Base-by-base conservation (phyloP, 1,140 invertebrate genomes). In the Aphelinus atriplicis region DNA sequence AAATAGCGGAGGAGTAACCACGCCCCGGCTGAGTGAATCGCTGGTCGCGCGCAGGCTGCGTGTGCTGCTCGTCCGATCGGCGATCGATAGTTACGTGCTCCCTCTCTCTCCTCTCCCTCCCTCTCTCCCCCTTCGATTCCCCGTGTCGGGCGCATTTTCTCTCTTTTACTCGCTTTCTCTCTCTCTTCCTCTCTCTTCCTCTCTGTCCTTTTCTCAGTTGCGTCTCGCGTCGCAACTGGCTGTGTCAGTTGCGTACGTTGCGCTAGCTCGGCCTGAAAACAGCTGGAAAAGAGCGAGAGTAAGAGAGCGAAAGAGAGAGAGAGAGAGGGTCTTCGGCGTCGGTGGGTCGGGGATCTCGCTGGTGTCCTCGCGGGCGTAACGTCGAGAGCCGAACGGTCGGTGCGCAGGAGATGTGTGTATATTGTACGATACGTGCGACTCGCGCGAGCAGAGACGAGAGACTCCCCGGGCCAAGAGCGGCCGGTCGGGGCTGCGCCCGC, bases 381-480 rank as follows among this genome's bases (percentile, higher is more conserved):
- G 45, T 2, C 3, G 55, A 42, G n/a, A 63, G 46, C 67, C 50
- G 61, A 10, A 51, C n/a, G 42, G 48, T 42, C 60, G 58, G n/a
- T 10, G 5, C 7, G 51, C 9, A 4, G 10, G 64, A 66, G 50
- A 55, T 48, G 10, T 42, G 10, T 42, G 65, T 65, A 77, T 78
- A 79, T 78, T 77, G 72, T 45, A 71, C 75, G 68, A 80, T 76
- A 83, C 83, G 83, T 86, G 84, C 82, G 80, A 86, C 83, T 85
- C 83, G 83, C 85, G 85, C 85, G 83, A 86, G 81, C 80, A 79
- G 83, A 84, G 80, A 84, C 83, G 83, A 85, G 79, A 78, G 81
- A 88, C 87, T 87, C 85, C 26, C 26, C 26, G 26, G 26, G 26
- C 26, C 26, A 26, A 26, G 26, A 26, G 26, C 53, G 42, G 53